Conservation (phyloP, 1,140 invertebrate genomes). For the Dreissena rostriformis region DNA sequence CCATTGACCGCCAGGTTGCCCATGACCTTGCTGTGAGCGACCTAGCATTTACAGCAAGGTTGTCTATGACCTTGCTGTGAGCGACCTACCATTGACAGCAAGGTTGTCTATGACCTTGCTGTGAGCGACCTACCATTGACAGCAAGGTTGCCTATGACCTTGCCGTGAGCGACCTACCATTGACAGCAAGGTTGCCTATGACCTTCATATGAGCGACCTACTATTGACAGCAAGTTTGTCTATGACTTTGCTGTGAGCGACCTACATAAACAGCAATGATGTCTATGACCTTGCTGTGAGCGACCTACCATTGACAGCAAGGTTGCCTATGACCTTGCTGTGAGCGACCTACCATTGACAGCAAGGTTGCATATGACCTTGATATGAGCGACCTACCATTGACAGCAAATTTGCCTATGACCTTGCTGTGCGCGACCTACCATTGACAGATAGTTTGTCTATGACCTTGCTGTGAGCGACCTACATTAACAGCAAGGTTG, state of each 20-base stretch:
- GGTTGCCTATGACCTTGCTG: conserved; percentile 39
- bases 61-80: conserved; percentile 29
- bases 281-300: conserved; percentile 23
- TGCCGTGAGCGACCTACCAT: conserved; percentile 32
- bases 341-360: conserved; percentile 36
- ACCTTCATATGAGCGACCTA: conserved; percentile 24
- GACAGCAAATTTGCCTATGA: conserved; percentile 34
- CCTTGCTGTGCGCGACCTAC: conserved; percentile 27
- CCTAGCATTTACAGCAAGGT: conserved; percentile 41
- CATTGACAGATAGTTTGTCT: conserved; percentile 38
- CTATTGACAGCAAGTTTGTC: conserved; percentile 45
- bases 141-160: conserved; percentile 33
- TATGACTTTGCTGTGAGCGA: conserved; percentile 19
- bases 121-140: conserved; percentile 38
- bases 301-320: conserved; percentile 41
- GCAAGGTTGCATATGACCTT: conserved; percentile 39
- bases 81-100: conserved; percentile 36
- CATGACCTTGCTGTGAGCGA: conserved; percentile 20
- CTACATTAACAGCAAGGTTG: conserved; percentile 43
- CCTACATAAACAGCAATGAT: conserved; percentile 40
- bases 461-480: conserved; percentile 26
- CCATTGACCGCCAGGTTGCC: conserved; percentile 47
- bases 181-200: conserved; percentile 40
- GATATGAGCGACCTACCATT: conserved; percentile 31
- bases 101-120: conserved; percentile 42